These are phyloP conservation scores for Tyrophagus putrescentiae DNA, from an alignment of 1,140 invertebrate species.

Conservation along the genomic window DNA sequence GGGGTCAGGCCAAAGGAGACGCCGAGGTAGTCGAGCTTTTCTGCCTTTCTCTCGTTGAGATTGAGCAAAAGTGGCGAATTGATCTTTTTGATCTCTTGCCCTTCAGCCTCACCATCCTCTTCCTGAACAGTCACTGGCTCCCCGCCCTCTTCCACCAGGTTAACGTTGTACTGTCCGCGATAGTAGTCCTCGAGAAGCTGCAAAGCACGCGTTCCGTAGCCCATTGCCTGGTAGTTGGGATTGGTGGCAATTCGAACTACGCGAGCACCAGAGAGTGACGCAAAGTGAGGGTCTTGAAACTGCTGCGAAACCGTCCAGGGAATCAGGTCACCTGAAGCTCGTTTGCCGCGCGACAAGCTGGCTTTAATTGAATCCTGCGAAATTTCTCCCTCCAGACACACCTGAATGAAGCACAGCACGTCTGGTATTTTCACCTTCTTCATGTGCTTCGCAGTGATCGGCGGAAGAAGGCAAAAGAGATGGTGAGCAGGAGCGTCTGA, in stretches of 20 bases:
- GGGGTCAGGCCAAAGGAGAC: slow-evolving; percentile 81
- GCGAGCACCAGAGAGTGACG: slow-evolving; percentile 69
- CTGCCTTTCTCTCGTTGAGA: slow-evolving; percentile 64
- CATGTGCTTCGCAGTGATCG: slow-evolving; percentile 39
- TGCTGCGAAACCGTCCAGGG: slow-evolving; percentile 96
- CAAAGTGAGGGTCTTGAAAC: slow-evolving; percentile 84
- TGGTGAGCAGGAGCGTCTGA: slow-evolving; percentile 97
- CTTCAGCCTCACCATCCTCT: slow-evolving; percentile 55
- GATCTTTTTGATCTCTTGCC: slow-evolving; percentile 34
- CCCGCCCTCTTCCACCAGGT: slow-evolving; percentile 31
- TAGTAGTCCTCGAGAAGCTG: slow-evolving; percentile 75
- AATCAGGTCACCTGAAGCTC: slow-evolving; percentile 87
- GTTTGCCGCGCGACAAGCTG: slow-evolving; percentile 62
- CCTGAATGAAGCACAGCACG: slow-evolving; percentile 53
- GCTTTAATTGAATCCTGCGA: slow-evolving; percentile 60
- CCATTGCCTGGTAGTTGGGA: slow-evolving; percentile 95
- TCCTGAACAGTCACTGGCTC: slow-evolving; percentile 41
- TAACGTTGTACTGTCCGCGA: slow-evolving; percentile 48
- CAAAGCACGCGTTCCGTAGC: slow-evolving; percentile 76
- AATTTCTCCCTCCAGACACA: slow-evolving; percentile 89
- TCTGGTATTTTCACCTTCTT: slow-evolving; percentile 50
- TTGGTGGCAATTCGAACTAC: slow-evolving; percentile 93
- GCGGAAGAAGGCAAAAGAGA: slow-evolving; percentile 84
- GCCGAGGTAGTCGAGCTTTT: slow-evolving; percentile 80
- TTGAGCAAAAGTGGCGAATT: slow-evolving; percentile 43